Conservation (phyloP, 2,888 invertebrate species). For the Charanyca ferruginea region DNA sequence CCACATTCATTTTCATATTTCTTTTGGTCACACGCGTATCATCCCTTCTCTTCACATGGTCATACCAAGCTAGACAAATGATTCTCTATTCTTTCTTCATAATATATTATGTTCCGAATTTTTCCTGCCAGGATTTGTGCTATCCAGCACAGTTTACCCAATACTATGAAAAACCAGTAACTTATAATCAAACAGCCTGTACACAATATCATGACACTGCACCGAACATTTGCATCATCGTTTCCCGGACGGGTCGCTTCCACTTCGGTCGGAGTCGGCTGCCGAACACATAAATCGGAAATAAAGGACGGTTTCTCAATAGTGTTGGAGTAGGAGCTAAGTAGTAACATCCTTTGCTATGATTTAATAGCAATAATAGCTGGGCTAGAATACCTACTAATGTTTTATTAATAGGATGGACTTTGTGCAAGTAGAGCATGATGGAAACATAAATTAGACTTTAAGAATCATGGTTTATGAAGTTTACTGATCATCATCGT, state of each 20-base stretch:
- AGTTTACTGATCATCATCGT: conserved; percentile 5
- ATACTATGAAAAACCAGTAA: conserved; percentile 13
- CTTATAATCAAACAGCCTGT: conserved; percentile 50
- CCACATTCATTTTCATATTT: too few relatives aligned
- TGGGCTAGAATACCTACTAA: conserved; percentile 22
- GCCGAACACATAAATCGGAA: conserved; percentile 66
- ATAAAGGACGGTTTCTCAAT: conserved; percentile 62
- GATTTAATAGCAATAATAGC: conserved; percentile 45
- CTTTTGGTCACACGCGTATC: too few relatives aligned
- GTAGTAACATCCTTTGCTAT: conserved; percentile 51
- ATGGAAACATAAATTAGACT: conserved; percentile 1
- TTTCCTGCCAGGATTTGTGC: neutral
- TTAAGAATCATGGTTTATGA: neutral
- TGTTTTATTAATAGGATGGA: conserved; percentile 12
- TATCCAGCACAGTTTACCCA: neutral
- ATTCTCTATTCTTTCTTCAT: too few relatives aligned
- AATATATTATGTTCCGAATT: too few relatives aligned
- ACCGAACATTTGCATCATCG: conserved; percentile 76
- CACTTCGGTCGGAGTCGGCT: conserved; percentile 48
- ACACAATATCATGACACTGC: conserved; percentile 46
- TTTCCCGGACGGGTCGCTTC: conserved; percentile 79
- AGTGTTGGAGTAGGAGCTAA: conserved; percentile 21
- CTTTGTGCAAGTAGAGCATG: conserved; percentile 41
- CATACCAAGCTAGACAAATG: too few relatives aligned
- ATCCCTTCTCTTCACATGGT: too few relatives aligned